Percentiles rank a stretch among this genome's conserved stretches.
These are phyloP conservation scores for Pectinophora gossypiella DNA, from an alignment of 1,140 invertebrate genomes.

Conservation along the genomic window DNA sequence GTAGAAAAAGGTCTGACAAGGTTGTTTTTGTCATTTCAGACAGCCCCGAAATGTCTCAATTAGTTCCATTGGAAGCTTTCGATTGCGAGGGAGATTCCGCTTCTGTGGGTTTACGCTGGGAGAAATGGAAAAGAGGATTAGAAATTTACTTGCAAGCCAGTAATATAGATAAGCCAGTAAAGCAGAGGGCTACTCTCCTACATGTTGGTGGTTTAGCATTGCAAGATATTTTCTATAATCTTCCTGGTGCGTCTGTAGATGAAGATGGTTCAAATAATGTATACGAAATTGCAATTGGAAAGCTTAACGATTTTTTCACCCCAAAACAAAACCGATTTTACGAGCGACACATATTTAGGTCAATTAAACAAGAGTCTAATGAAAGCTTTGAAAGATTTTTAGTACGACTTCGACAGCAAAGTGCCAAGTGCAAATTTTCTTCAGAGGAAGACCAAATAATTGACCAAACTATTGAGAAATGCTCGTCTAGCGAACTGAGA, in stretches of 20 bases:
- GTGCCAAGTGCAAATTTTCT: conserved; percentile 25
- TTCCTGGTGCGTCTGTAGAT: conserved; percentile 17
- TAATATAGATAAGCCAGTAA: conserved; percentile 14
- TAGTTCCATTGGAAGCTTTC: conserved; percentile 25
- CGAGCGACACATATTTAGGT: conserved; percentile 29
- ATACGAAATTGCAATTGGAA: conserved; percentile 15
- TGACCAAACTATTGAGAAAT: conserved; percentile 24
- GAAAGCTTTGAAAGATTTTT: conserved; percentile 32
- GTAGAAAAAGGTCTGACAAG: too few species aligned
- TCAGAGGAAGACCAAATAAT: conserved; percentile 14
- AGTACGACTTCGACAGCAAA: conserved; percentile 23
- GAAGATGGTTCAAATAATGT: conserved; percentile 3
- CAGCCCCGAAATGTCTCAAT: conserved; percentile 22
- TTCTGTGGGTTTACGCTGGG: conserved; percentile 33
- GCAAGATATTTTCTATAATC: conserved; percentile 23
- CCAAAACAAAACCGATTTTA: conserved; percentile 15
- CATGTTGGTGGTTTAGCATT: conserved; percentile 20
- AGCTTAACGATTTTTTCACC: conserved; percentile 11
- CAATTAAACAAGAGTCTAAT: conserved; percentile 23
- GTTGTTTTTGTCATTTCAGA: conserved; percentile 11
- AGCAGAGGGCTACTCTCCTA: conserved; percentile 21
- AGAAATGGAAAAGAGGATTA: conserved; percentile 28
- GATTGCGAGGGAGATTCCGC: conserved; percentile 33
- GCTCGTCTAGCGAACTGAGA: conserved; percentile 18
- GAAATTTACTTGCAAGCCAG: conserved; percentile 26